Percentiles rank a stretch among this genome's conserved stretches.
phyloP scores from a whole-genome alignment of 2,113 vertebrate species.

The Erythrocercus mccallii region DNA sequence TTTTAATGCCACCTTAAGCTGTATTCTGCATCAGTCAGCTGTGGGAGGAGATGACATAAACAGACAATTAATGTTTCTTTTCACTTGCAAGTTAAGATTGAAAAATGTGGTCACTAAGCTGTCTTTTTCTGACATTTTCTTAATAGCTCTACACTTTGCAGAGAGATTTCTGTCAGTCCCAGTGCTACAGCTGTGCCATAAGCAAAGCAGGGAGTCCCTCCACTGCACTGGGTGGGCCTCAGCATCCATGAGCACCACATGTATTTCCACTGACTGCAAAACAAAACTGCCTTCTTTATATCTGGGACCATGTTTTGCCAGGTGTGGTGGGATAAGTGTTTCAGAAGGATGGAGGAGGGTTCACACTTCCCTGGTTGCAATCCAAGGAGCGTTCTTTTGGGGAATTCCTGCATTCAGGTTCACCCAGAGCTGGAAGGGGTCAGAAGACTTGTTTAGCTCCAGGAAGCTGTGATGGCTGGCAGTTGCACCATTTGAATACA shows the following conservation, averaged over 20 bases:
- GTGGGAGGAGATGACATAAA: conserved; percentile 68
- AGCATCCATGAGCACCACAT: not conserved
- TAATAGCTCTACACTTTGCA: not conserved
- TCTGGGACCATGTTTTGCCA: not conserved
- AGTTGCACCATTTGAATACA: not conserved
- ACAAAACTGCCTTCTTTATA: not conserved
- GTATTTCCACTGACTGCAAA: not conserved
- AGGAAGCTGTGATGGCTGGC: not conserved
- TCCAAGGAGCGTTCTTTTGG: not conserved
- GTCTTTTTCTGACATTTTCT: conserved; percentile 52
- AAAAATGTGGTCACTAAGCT: conserved; percentile 63
- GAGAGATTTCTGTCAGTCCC: not conserved
- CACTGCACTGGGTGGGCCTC: accelerated
- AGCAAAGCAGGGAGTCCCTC: not conserved
- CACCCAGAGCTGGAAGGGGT: not conserved
- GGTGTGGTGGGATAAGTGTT: not conserved
- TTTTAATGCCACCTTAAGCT: conserved; percentile 57
- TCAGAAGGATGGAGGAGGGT: not conserved
- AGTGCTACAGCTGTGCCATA: not conserved
- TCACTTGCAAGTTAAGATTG: conserved; percentile 54
- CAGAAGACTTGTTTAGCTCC: not conserved
- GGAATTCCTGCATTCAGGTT: not conserved
- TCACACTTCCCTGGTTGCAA: accelerated
- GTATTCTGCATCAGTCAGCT: conserved; percentile 58
- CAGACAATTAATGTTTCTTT: conserved; percentile 68